Base-by-base conservation (phyloP, 2,888 invertebrate species). In the Folsomia manolachei region DNA sequence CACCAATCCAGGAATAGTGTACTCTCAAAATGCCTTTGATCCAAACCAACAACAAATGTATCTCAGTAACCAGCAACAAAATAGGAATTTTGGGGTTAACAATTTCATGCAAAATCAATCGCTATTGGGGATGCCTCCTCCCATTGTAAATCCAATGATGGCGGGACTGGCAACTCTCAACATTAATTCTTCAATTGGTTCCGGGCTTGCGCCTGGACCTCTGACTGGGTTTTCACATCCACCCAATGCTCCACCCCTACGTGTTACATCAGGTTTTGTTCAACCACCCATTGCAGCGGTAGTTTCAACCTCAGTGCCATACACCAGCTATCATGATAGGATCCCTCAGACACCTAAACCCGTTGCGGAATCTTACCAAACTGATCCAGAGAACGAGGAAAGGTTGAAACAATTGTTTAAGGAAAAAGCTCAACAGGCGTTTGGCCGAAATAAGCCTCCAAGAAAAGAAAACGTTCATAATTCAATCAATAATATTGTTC, bases 381-480 rank as follows among this genome's bases (percentile, higher is more conserved):
- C n/a, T n/a, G n/a, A n/a, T n/a, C n/a, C n/a, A n/a, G n/a, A n/a
- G n/a, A n/a, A n/a, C n/a, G n/a, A n/a, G n/a, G 19, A 19, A n/a
- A 11, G 18, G 2, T 11, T 69, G n/a, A 66, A 71, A 52, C 71
- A 73, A 27, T 73, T 75, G 2, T 70, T 53, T 2, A 66, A 60
- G 62, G 26, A 69, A 52, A 73, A 73, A 19, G 75, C 75, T 7
- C 71, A 73, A 52, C 72, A 75, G 18, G 70, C 71, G 19, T 75
- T 75, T 68, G 61, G 64, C n/a, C 66, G 73, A 0, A 39, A 39
- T 23, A 62, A 4, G 2, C n/a, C n/a, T n/a, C n/a, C n/a, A n/a
- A n/a, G n/a, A n/a, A 64, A 64, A 27, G 64, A 64, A 21, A n/a
- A n/a, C n/a, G n/a, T n/a, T n/a, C n/a, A n/a, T n/a, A n/a, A n/a